Evolutionary conservation across 2,797 vertebrate genomes (phyloP), one percentile per base, ranked within the genome.

Genomic region (Periparus ater): DNA sequence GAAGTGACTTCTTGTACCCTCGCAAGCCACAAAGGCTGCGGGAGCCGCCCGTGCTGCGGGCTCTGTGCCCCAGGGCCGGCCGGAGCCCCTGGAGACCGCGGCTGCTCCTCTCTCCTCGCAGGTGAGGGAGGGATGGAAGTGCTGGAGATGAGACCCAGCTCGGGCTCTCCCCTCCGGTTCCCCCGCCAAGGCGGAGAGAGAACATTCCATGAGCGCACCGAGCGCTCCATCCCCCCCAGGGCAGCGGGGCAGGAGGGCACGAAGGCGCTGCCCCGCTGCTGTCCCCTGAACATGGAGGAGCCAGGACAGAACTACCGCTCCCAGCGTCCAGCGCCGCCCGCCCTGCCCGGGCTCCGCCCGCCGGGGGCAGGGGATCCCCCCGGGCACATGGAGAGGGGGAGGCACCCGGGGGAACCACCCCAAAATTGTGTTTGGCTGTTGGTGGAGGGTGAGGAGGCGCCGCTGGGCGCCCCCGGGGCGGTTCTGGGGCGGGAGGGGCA

Each of bases 261-360:
- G 8, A 38, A 44, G 48, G 38, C 11, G 50, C 42, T 48, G 30
- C 62, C 32, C 8, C 0, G 10, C 36, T 36, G 67, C 94, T 85
- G 85, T 10, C 89, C 76, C 92, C 95, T 96, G 94, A 94, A 96
- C 74, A 72, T 72, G 87, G 79, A 93, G 51, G 61, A 16, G 75
- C 14, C 0, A 2, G 1, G 2, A n/a, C 58, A 62, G 47, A 93
- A 96, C 96, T 95, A 88, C 95, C 3, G 77, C 66, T 94, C 93
- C 96, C 96, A 66, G 95, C 7, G 89, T 26, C 3, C 95, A 75
- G 82, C 26, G 78, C 77, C 47, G 27, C 72, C 51, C 3, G 27
- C 34, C 61, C 47, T 5, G 85, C 29, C 76, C 76, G 38, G 42
- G 60, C 45, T 13, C 67, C 85, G 95, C 85, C 74, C 58, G 47